Evolutionary conservation across 64 coral and sea anemone species (phyloP).

Genomic region (Platygyra sinensis): DNA sequence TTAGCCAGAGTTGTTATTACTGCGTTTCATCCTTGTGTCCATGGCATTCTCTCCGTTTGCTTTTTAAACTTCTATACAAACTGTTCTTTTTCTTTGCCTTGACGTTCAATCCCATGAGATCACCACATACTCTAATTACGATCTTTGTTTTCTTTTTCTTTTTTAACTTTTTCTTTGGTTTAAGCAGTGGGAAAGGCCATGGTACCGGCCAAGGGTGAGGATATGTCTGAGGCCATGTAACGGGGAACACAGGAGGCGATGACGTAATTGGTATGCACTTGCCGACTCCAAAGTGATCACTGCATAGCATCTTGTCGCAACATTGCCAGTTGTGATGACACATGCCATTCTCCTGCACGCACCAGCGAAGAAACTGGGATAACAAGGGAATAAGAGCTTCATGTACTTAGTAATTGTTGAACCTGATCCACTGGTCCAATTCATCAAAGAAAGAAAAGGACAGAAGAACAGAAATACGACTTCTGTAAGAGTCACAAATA

Average conservation of each 20-base stretch:
- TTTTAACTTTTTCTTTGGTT: background rate
- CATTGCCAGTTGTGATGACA: slow-evolving; percentile 17
- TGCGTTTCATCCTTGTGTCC: background rate
- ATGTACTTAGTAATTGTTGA: too few relatives aligned
- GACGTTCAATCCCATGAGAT: slow-evolving; percentile 11
- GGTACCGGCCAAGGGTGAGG: background rate
- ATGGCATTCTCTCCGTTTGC: background rate
- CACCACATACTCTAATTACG: background rate
- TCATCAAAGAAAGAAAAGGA: too few relatives aligned
- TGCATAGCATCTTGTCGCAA: background rate
- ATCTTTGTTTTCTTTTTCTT: slow-evolving; percentile 38
- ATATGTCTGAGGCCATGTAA: background rate
- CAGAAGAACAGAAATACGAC: too few relatives aligned
- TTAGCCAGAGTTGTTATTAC: background rate
- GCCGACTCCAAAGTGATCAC: slow-evolving; percentile 19
- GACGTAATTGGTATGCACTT: slow-evolving; percentile 13
- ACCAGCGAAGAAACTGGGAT: background rate
- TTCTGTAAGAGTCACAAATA: too few relatives aligned
- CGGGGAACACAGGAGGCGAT: background rate
- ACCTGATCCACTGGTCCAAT: too few relatives aligned
- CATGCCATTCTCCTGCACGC: slow-evolving; percentile 5
- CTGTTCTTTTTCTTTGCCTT: slow-evolving; percentile 24
- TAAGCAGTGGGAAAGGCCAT: background rate
- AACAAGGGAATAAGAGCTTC: too few relatives aligned
- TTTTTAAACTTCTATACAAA: background rate